Evolutionary conservation across 53 echinoderm and acorn worm genomes (phyloP), one percentile per base, ranked within the genome.

Genomic region (Holothuria leucospilota): DNA sequence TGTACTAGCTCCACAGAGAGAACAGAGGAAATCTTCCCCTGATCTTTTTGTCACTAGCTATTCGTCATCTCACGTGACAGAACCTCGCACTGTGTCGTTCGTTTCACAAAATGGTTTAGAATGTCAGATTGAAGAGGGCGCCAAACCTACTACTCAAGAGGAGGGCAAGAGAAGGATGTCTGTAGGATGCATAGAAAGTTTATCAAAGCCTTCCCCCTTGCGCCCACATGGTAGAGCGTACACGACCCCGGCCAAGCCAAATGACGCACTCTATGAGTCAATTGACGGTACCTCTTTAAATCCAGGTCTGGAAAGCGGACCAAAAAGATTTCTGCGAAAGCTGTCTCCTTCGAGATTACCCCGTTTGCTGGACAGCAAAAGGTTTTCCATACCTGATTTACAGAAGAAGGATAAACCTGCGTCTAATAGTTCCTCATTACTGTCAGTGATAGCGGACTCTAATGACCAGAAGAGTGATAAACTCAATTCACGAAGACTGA

Each of bases 191-290:
- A 24, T 78, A 28, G 78, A 78, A 11, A 23, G n/a, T 51, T 2
- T 56, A 24, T 28, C 24, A 0, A 62, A 82, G 29, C 34, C 62
- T 2, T 82, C 64, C 0, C 38, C 18, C 3, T 62, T 82, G 2
- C 82, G 82, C 10, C 82, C 82, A 20, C 39, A 63, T n/a, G 82
- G 82, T 20, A 29, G 82, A 10, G 82, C 82, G 1, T 61, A 82
- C 41, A 82, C 82, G 9, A 63, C 82, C 2, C 82, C 82, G 5
- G 10, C 39, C 4, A 82, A 64, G 8, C 82, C 82, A 63, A 63
- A 64, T 16, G 82, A 82, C 82, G 23, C 21, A 5, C 64, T 63
- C 0, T 82, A 82, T 64, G 82, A 82, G 27, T 82, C 82, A n/a
- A 82, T 82, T 21, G 82, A 82, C 15, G 82, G 65, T 11, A 21